phyloP scores from a whole-genome alignment of 2,113 vertebrate genomes.

The Myotis davidii region DNA sequence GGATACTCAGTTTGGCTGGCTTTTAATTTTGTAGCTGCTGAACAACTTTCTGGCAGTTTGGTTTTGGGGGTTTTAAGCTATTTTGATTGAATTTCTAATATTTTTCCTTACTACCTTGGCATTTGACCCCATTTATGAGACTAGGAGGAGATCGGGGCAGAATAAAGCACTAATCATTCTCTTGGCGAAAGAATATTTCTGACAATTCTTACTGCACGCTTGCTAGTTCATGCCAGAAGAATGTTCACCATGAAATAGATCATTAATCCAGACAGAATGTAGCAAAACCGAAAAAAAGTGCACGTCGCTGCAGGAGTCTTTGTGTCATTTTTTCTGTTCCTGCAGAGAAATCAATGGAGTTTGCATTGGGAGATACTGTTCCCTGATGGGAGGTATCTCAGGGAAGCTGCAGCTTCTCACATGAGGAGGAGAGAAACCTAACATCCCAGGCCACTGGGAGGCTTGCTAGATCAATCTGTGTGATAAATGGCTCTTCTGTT shows the following conservation, averaged over 20 bases:
- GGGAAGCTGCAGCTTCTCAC: constrained; percentile 31
- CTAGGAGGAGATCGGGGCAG: background rate
- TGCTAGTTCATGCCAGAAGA: constrained; percentile 40
- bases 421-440: background rate
- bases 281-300: constrained; percentile 60
- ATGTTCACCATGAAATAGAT: constrained; percentile 49
- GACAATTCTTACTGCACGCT: background rate
- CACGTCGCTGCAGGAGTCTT: constrained; percentile 7
- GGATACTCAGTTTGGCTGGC: constrained; percentile 53
- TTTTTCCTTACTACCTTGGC: constrained; percentile 17
- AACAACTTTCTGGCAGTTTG: constrained; percentile 34
- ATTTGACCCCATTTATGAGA: background rate
- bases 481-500: constrained; percentile 4
- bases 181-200: constrained; percentile 45
- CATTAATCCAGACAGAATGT: constrained; percentile 53
- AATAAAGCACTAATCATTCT: constrained; percentile 40
- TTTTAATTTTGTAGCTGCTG: constrained; percentile 51
- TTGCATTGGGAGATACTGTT: constrained; percentile 51
- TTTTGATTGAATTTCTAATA: constrained; percentile 55
- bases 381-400: background rate
- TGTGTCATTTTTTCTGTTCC: constrained; percentile 44
- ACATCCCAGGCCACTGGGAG: background rate
- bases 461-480: background rate
- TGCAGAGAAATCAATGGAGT: constrained; percentile 43
- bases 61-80: background rate